Conservation (phyloP, 2,113 vertebrate genomes). For the Bos indicus region DNA sequence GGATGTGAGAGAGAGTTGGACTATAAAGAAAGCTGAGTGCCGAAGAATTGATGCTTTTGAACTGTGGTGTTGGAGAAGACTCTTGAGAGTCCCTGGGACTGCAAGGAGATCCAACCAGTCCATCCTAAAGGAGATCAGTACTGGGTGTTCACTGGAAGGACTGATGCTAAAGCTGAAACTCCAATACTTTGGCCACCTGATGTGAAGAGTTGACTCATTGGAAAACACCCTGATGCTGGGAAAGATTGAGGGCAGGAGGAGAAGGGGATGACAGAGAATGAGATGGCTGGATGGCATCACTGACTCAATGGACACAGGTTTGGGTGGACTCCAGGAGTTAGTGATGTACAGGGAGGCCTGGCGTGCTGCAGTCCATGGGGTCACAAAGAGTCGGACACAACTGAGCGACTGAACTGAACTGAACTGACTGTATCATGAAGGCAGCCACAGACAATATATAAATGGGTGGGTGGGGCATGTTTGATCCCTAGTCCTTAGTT, state of each 20-base stretch:
- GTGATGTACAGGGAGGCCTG: background rate
- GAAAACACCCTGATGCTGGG: background rate
- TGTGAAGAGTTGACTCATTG: accelerated
- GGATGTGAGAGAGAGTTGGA: background rate
- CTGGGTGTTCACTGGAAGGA: background rate
- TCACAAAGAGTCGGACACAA: background rate
- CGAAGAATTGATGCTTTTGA: background rate
- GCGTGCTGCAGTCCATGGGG: accelerated
- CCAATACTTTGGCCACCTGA: background rate
- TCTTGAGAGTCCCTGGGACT: background rate
- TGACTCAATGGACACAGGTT: accelerated
- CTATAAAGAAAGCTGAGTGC: background rate
- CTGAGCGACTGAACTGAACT: background rate
- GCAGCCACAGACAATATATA: background rate
- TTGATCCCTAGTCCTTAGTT: background rate
- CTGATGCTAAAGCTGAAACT: background rate
- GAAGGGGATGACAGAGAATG: background rate
- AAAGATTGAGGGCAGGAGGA: background rate
- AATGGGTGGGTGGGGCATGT: background rate
- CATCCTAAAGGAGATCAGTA: background rate
- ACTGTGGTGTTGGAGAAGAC: background rate
- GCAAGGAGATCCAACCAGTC: background rate
- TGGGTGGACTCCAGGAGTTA: background rate
- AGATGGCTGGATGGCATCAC: background rate
- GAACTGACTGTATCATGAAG: background rate